Percentiles rank a stretch among this genome's conserved stretches.
Conservation (phyloP, 2,113 vertebrate genomes). For the Aphyosemion australe region DNA sequence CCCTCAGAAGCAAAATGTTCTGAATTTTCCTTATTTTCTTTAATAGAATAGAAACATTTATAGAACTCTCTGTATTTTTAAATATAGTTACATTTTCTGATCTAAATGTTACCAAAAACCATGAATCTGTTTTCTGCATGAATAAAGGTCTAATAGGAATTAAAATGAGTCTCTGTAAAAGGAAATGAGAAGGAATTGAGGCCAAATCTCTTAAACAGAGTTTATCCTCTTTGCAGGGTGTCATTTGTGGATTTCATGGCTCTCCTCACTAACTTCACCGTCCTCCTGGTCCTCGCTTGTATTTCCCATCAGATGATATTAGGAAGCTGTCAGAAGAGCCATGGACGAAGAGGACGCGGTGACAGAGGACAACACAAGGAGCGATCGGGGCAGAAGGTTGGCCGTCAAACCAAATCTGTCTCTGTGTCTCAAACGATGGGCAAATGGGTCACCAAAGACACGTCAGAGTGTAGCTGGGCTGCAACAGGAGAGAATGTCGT, state of each 20-base stretch:
- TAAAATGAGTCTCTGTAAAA: background rate
- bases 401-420: slow-evolving; percentile 37
- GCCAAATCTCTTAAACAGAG: slow-evolving; percentile 15
- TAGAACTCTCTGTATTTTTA: too few species aligned
- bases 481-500: slow-evolving; percentile 44
- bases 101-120: too few species aligned
- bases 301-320: slow-evolving; percentile 74
- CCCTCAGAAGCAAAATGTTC: too few species aligned
- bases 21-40: too few species aligned
- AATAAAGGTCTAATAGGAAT: background rate
- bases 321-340: slow-evolving; percentile 65
- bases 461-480: slow-evolving; percentile 83
- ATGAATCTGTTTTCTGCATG: too few species aligned
- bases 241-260: slow-evolving; percentile 62
- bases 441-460: slow-evolving; percentile 79
- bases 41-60: too few species aligned
- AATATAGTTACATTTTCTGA: too few species aligned
- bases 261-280: slow-evolving; percentile 68
- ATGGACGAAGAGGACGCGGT: slow-evolving; percentile 52
- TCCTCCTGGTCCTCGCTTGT: slow-evolving; percentile 79
- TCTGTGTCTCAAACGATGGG: slow-evolving; percentile 66
- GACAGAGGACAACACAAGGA: slow-evolving; percentile 39
- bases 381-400: slow-evolving; percentile 9
- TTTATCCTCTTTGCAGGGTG: slow-evolving; percentile 41
- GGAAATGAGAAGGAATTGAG: slow-evolving; percentile 8